Evolutionary conservation across 1,140 invertebrate genomes (phyloP), one percentile per base, ranked within the genome.

Genomic region (Vollenhovia emeryi): DNA sequence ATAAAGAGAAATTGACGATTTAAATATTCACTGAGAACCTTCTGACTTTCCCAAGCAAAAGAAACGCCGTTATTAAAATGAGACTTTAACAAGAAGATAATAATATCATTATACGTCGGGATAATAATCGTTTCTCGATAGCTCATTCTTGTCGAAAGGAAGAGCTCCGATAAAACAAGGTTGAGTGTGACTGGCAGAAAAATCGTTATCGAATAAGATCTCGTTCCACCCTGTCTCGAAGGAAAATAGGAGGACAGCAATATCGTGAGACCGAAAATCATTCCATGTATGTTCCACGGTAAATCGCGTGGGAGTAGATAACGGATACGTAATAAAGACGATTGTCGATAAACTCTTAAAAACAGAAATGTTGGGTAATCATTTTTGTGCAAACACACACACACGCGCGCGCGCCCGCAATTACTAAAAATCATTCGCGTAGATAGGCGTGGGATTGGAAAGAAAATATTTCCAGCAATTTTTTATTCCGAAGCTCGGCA

Each of bases 181-280:
- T 52, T 68, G 45, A 40, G 8, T 66, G 76, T 40, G 62, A 66
- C 43, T 52, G 18, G n/a, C 43, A 82, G 69, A 64, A 43, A 73
- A 64, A 86, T 86, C 78, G 48, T 66, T 84, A 86, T 84, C 71
- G 43, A 59, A 71, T 80, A 80, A 82, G 36, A 82, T 62, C 57
- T 62, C 57, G 71, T 76, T 84, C 36, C n/a, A 0, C 3, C 1
- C 40, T 18, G 40, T 60, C 48, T 52, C 36, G 24, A 33, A 36
- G 33, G 59, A 45, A 57, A 68, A 82, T 50, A 45, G 43, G 18
- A 52, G 30, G 21, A 33, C n/a, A 71, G 18, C 33, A 40, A 79
- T 76, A 33, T 79, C 36, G 40, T 27, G 64, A 13, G 55, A 75
- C 27, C 40, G 21, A 66, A 66, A 64, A 87, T 60, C 82, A 89